phyloP scores from a whole-genome alignment of 2,113 vertebrate species.

The Ailurus styani region DNA sequence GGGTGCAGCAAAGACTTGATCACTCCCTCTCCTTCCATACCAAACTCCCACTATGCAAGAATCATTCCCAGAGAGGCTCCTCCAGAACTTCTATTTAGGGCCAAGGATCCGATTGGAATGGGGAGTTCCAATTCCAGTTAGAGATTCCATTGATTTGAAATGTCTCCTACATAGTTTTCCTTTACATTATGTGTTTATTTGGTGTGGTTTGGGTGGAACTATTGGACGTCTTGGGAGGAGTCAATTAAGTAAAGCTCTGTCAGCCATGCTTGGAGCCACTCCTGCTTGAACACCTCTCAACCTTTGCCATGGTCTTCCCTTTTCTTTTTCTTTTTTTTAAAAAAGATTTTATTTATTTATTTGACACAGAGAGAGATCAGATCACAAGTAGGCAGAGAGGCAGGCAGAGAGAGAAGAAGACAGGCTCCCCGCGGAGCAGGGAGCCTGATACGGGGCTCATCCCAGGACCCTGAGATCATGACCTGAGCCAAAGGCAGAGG shows the following conservation, averaged over 20 bases:
- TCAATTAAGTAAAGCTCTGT: not conserved
- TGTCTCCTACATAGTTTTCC: not conserved
- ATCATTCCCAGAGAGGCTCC: not conserved
- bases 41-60: not conserved
- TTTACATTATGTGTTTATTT: not conserved
- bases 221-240: not conserved
- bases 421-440: too few species aligned
- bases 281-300: not conserved
- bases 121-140: not conserved
- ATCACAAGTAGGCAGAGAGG: too few species aligned
- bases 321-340: too few species aligned
- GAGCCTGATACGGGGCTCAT: too few species aligned
- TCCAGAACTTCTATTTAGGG: not conserved
- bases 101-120: not conserved
- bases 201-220: not conserved
- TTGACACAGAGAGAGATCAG: too few species aligned
- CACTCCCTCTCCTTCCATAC: not conserved
- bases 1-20: not conserved
- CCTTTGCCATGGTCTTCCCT: not conserved
- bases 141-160: not conserved
- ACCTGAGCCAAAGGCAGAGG: too few species aligned
- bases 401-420: too few species aligned
- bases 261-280: not conserved
- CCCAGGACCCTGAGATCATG: too few species aligned
- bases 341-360: too few species aligned